A percentile compares a stretch with the other conserved stretches of the same genome.
Conservation (phyloP, 2,888 invertebrate species). For the Philereme vetulata region DNA sequence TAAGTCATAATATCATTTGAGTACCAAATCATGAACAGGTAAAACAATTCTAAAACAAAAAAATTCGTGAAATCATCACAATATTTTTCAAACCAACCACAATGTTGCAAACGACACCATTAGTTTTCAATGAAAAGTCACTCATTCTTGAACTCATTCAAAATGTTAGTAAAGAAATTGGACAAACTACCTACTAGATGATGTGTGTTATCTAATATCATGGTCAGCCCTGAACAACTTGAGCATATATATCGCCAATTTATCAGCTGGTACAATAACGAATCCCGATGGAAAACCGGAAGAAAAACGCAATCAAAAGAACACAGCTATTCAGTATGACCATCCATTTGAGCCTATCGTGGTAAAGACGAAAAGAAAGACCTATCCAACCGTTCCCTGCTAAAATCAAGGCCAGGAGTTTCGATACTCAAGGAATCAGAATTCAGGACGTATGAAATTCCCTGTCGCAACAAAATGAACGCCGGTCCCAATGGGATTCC, state of each 20-base stretch:
- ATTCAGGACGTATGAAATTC: slow-evolving; percentile 12
- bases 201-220: slow-evolving; percentile 61
- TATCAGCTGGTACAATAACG: slow-evolving; percentile 47
- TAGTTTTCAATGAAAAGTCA: background rate
- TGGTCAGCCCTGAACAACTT: slow-evolving; percentile 61
- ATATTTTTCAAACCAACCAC: no score
- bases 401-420: slow-evolving; percentile 49
- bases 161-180: slow-evolving; percentile 63
- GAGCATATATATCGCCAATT: slow-evolving; percentile 52
- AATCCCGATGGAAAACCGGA: slow-evolving; percentile 40
- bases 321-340: slow-evolving; percentile 50
- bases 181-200: slow-evolving; percentile 66
- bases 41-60: no score
- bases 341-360: slow-evolving; percentile 26
- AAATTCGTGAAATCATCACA: no score
- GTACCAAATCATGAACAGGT: no score
- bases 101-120: no score
- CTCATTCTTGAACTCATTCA: slow-evolving; percentile 58
- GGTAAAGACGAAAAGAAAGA: slow-evolving; percentile 43
- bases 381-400: slow-evolving; percentile 40
- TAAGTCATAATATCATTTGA: no score
- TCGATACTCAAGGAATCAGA: slow-evolving; percentile 43
- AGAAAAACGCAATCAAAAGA: slow-evolving; percentile 41
- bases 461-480: slow-evolving; percentile 2
- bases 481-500: slow-evolving; percentile 33